These are phyloP conservation scores for Neolamprologus brichardi DNA, from an alignment of 2,113 vertebrate genomes.

Conservation along the genomic window DNA sequence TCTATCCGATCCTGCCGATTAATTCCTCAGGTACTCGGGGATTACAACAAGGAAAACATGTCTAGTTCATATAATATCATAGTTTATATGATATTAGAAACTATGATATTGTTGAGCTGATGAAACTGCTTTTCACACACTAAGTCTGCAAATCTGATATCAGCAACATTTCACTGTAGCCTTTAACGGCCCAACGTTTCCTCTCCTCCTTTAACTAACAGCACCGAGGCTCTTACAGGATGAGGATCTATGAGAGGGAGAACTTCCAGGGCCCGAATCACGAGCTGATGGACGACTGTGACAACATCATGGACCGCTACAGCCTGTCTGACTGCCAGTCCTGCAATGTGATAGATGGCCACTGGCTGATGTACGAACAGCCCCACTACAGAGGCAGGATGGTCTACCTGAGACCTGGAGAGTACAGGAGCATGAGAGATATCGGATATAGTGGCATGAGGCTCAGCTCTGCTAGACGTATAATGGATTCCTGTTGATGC, in stretches of 20 bases:
- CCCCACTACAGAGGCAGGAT: conserved; percentile 50
- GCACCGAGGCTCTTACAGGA: conserved; percentile 29
- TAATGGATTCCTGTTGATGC: conserved; percentile 46
- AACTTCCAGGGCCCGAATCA: conserved; percentile 41
- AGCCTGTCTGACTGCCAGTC: conserved; percentile 48
- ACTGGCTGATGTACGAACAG: conserved; percentile 60
- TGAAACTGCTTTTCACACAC: neutral
- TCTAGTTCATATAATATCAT: neutral
- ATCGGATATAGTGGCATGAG: conserved; percentile 34
- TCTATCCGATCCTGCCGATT: conserved; percentile 63
- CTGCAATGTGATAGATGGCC: conserved; percentile 49
- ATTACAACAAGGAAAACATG: neutral
- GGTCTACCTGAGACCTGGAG: conserved; percentile 51
- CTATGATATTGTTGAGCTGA: neutral
- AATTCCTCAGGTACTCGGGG: conserved; percentile 48
- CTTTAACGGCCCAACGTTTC: neutral
- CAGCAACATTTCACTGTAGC: neutral
- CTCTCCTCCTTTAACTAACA: neutral
- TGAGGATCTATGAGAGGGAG: neutral
- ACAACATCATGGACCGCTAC: conserved; percentile 45
- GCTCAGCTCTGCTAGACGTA: conserved; percentile 45
- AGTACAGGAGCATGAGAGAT: conserved; percentile 44
- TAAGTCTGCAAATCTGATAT: neutral
- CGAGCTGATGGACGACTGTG: conserved; percentile 46
- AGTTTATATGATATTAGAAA: neutral